Percentiles rank a stretch among this genome's conserved stretches.
These are phyloP conservation scores for Lepus townsendii DNA, from an alignment of 2,797 vertebrate species.

Conservation along the genomic window DNA sequence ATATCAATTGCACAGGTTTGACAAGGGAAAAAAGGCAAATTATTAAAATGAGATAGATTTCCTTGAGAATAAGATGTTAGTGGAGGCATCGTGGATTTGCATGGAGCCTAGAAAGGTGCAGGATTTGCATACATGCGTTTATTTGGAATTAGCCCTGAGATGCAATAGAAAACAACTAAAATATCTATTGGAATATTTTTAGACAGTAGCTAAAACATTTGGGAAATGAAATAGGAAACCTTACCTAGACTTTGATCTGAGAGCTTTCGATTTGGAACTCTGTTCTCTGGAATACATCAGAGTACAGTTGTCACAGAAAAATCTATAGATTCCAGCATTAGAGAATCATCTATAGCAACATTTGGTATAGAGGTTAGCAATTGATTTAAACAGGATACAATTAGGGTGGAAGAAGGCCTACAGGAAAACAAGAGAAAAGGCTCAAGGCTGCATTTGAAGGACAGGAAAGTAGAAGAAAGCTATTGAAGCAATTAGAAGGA, in stretches of 20 bases:
- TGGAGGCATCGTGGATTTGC: background rate
- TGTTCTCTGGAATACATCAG: background rate
- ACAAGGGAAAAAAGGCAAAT: background rate
- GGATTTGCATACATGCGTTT: background rate
- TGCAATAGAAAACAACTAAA: background rate
- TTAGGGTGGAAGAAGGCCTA: background rate
- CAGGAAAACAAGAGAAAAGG: background rate
- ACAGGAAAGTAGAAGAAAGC: background rate
- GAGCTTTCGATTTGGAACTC: background rate
- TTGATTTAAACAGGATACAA: background rate
- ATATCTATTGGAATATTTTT: background rate
- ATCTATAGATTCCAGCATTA: background rate
- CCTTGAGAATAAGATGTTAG: background rate
- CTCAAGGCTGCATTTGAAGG: background rate
- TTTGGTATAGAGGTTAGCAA: background rate
- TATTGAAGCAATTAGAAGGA: background rate
- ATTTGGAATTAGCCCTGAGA: background rate
- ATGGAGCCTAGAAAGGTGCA: background rate
- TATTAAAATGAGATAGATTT: background rate
- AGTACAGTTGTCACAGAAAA: background rate
- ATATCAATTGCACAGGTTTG: background rate
- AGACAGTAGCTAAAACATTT: background rate
- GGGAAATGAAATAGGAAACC: background rate
- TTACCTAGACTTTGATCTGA: background rate
- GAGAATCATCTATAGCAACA: background rate